phyloP scores from a whole-genome alignment of 2,797 vertebrate species.

The Intellagama lesueurii region DNA sequence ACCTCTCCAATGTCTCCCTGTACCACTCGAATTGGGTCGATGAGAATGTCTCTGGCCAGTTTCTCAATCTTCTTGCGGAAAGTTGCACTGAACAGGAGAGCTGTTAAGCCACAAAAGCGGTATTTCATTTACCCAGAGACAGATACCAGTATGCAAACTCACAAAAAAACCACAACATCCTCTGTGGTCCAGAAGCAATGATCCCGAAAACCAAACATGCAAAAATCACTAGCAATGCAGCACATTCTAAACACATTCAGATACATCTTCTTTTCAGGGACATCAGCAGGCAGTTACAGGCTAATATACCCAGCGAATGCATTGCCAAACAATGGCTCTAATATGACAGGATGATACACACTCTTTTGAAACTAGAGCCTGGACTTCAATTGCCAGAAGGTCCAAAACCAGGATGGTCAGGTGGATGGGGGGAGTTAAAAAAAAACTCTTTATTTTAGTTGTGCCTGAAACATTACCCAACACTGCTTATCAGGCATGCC shows the following conservation, averaged over 20 bases:
- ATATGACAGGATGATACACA: too few relatives aligned
- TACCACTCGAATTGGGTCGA: conserved; percentile 96
- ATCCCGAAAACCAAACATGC: neutral
- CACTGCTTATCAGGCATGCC: too few relatives aligned
- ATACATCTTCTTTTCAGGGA: neutral
- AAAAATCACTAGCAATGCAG: neutral
- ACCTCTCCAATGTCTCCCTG: conserved; percentile 99
- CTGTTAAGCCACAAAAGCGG: conserved; percentile 71
- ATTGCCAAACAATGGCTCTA: too few relatives aligned
- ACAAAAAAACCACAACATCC: neutral
- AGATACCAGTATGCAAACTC: neutral
- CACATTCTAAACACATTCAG: neutral
- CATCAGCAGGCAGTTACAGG: neutral
- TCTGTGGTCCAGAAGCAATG: neutral
- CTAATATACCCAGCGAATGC: too few relatives aligned
- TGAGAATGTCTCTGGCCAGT: conserved; percentile 93
- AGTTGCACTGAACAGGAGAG: conserved; percentile 96
- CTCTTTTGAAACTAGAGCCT: too few relatives aligned
- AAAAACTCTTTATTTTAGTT: too few relatives aligned
- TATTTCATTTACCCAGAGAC: neutral
- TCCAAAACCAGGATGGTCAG: too few relatives aligned
- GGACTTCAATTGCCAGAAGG: too few relatives aligned
- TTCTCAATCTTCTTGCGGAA: conserved; percentile 98
- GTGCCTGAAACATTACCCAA: too few relatives aligned
- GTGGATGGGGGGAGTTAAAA: too few relatives aligned